Percentiles rank a stretch among this genome's conserved stretches.
phyloP scores from a whole-genome alignment of 2,797 vertebrate species.

The Pangasius macronema region DNA sequence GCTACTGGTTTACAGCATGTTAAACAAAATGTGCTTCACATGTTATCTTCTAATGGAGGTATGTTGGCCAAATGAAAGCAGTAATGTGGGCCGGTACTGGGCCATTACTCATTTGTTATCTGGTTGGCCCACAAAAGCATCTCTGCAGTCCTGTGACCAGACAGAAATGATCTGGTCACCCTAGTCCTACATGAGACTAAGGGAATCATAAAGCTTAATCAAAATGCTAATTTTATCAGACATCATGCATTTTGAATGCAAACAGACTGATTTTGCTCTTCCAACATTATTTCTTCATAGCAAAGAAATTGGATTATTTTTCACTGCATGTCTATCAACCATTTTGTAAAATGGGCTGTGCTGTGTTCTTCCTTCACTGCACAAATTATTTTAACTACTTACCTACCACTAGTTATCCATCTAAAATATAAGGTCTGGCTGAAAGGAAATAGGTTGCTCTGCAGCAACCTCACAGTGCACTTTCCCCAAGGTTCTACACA shows the following conservation, averaged over 20 bases:
- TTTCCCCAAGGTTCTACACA: neutral
- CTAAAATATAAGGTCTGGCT: neutral
- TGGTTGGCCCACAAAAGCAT: neutral
- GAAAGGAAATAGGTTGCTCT: neutral
- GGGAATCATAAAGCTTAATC: neutral
- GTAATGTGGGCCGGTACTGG: neutral
- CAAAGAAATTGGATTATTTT: neutral
- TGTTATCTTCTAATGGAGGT: neutral
- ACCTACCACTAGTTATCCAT: neutral
- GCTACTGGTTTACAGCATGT: neutral
- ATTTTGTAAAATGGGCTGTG: neutral
- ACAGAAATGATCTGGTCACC: neutral
- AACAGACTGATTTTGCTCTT: neutral
- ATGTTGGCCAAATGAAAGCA: constrained; percentile 6
- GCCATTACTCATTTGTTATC: neutral
- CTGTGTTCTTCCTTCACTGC: neutral
- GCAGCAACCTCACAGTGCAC: neutral
- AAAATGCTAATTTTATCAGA: constrained; percentile 11
- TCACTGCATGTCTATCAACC: neutral
- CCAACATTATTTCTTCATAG: neutral
- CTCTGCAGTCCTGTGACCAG: neutral
- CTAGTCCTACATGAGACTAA: neutral
- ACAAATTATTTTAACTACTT: neutral
- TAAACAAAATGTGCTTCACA: neutral
- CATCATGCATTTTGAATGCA: neutral